A percentile compares a stretch with the other conserved stretches of the same genome.
These are phyloP conservation scores for Drosophila parthenogenetica DNA, from an alignment of 2,888 invertebrate species.

Conservation along the genomic window DNA sequence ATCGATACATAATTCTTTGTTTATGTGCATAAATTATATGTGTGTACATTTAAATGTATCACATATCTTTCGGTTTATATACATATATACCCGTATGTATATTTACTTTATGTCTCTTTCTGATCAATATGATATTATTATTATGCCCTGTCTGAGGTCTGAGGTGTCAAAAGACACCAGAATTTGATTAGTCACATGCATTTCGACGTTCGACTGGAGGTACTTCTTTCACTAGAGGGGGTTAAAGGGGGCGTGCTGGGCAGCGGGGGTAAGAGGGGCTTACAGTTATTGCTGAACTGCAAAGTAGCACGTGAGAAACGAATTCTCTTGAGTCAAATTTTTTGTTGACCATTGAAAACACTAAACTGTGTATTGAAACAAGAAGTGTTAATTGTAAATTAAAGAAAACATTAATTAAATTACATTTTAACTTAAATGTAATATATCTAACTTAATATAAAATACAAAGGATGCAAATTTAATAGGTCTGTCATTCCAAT, in stretches of 20 bases:
- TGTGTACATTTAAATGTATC: conserved; percentile 42
- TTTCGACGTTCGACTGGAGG: not conserved
- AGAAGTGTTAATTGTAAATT: conserved; percentile 5
- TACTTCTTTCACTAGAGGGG: not conserved
- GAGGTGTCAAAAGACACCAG: conserved; percentile 73
- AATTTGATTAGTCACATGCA: conserved; percentile 73
- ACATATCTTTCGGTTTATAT: conserved; percentile 25
- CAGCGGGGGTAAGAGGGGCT: conserved; percentile 3
- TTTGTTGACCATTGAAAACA: conserved; percentile 8
- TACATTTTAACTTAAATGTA: too few relatives aligned
- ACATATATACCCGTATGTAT: conserved; percentile 36
- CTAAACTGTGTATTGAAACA: conserved; percentile 22
- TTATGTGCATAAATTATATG: conserved; percentile 13
- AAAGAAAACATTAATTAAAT: conserved; percentile 12
- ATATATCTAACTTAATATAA: too few relatives aligned
- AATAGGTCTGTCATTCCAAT: too few relatives aligned
- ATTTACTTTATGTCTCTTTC: conserved; percentile 64
- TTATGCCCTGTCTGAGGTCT: conserved; percentile 55
- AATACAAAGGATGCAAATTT: too few relatives aligned
- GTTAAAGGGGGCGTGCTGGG: not conserved
- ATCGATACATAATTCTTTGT: conserved; percentile 13
- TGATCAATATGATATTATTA: conserved; percentile 59
- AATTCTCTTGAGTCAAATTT: conserved; percentile 32
- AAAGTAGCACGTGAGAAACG: conserved; percentile 71
- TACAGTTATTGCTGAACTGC: conserved; percentile 44